Evolutionary conservation across 2,888 invertebrate genomes (phyloP).

Genomic region (Amiota mariae): DNA sequence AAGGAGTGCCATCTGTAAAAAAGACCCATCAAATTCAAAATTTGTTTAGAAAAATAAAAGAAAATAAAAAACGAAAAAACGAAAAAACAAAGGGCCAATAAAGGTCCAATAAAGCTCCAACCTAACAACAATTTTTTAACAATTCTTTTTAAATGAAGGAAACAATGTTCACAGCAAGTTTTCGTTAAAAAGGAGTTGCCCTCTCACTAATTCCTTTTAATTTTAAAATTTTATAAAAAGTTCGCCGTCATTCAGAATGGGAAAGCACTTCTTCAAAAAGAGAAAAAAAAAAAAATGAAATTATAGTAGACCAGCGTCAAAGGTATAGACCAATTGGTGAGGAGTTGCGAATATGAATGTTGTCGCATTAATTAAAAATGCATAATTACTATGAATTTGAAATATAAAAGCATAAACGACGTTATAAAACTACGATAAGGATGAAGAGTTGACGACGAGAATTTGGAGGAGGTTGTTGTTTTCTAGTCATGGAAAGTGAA

Average conservation of each 20-base stretch:
- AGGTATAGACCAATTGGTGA: slow-evolving; percentile 27
- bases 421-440: neutral
- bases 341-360: slow-evolving; percentile 7
- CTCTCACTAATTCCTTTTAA: too few species aligned
- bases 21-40: too few species aligned
- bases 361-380: slow-evolving; percentile 45
- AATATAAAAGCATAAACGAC: slow-evolving; percentile 30
- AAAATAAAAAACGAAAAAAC: too few species aligned
- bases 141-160: too few species aligned
- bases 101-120: too few species aligned
- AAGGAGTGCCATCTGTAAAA: too few species aligned
- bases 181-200: too few species aligned
- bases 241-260: slow-evolving; percentile 16
- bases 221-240: neutral
- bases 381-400: slow-evolving; percentile 45
- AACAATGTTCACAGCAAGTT: too few species aligned
- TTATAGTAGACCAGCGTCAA: neutral
- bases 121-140: too few species aligned
- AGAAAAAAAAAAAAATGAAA: neutral
- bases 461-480: neutral
- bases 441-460: neutral
- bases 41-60: neutral
- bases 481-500: too few species aligned
- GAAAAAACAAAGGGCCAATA: too few species aligned
- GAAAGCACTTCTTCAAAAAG: slow-evolving; percentile 11